These are phyloP conservation scores for Chlorodrepanis virens DNA, from an alignment of 2,113 vertebrate species.

Conservation along the genomic window DNA sequence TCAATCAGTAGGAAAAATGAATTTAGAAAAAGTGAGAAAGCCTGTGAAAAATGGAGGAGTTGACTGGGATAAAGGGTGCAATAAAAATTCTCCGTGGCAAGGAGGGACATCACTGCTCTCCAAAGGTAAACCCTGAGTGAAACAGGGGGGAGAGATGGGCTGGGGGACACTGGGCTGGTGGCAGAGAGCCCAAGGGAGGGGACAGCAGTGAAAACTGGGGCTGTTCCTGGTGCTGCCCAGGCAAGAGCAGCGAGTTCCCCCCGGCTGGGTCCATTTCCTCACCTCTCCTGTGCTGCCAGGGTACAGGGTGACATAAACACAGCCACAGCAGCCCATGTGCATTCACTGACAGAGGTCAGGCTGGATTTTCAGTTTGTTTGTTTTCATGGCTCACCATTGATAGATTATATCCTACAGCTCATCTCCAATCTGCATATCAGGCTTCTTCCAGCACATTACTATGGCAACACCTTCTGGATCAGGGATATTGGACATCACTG, in stretches of 20 bases:
- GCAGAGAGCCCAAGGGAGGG: neutral
- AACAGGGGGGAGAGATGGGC: neutral
- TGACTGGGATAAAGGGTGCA: slow-evolving; percentile 25
- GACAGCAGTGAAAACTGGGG: neutral
- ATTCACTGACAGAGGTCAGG: neutral
- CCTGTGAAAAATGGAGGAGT: slow-evolving; percentile 12
- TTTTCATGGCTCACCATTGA: neutral
- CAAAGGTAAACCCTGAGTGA: neutral
- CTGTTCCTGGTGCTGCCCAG: neutral
- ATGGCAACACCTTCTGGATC: neutral
- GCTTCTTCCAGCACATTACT: neutral
- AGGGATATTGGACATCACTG: neutral
- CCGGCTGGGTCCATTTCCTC: rapidly evolving
- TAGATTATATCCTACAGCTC: neutral
- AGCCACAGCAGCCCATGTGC: rapidly evolving
- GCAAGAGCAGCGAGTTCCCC: neutral
- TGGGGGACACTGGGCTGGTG: neutral
- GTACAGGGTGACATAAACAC: neutral
- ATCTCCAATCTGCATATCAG: neutral
- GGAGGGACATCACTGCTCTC: neutral
- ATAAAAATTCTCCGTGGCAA: neutral
- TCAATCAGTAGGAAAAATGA: slow-evolving; percentile 44
- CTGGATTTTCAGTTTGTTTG: neutral
- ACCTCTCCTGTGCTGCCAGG: neutral
- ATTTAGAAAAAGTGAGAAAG: slow-evolving; percentile 11